Evolutionary conservation across 2,888 invertebrate genomes (phyloP).

Genomic region (Oligia strigilis): DNA sequence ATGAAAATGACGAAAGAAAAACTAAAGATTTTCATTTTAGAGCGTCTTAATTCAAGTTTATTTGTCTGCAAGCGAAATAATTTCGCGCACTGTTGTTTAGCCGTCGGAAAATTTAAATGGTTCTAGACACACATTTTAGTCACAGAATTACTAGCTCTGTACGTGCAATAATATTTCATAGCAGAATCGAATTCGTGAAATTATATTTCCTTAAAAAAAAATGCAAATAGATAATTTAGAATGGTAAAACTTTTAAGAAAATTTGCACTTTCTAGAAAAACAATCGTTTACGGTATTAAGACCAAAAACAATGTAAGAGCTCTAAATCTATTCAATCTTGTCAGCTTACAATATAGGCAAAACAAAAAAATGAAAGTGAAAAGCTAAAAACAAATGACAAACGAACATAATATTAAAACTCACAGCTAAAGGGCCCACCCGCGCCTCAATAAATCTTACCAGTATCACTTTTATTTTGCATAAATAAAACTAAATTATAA

Average conservation of each 20-base stretch:
- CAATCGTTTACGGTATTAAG: background rate
- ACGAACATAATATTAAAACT: constrained; percentile 63
- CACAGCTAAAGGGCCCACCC: constrained; percentile 74
- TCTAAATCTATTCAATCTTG: background rate
- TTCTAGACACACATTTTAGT: constrained; percentile 27
- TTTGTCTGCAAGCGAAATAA: constrained; percentile 19
- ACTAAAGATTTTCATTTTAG: background rate
- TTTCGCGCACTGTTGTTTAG: constrained; percentile 39
- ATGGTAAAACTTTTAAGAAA: background rate
- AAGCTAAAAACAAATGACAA: constrained; percentile 64
- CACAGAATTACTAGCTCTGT: constrained; percentile 13
- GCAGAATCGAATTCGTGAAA: background rate
- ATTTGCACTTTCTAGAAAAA: background rate
- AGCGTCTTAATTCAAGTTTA: background rate
- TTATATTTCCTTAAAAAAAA: background rate
- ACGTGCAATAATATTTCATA: constrained; percentile 20
- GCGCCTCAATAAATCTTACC: constrained; percentile 84
- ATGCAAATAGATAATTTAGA: background rate
- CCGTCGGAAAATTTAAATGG: constrained; percentile 57
- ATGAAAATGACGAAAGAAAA: background rate
- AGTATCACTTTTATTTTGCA: constrained; percentile 89
- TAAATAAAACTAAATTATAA: constrained; percentile 90
- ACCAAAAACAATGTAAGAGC: background rate
- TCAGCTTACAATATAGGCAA: constrained; percentile 2
- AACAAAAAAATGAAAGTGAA: constrained; percentile 29